phyloP scores from a whole-genome alignment of 2,113 vertebrate species.

The Hippocampus zosterae region DNA sequence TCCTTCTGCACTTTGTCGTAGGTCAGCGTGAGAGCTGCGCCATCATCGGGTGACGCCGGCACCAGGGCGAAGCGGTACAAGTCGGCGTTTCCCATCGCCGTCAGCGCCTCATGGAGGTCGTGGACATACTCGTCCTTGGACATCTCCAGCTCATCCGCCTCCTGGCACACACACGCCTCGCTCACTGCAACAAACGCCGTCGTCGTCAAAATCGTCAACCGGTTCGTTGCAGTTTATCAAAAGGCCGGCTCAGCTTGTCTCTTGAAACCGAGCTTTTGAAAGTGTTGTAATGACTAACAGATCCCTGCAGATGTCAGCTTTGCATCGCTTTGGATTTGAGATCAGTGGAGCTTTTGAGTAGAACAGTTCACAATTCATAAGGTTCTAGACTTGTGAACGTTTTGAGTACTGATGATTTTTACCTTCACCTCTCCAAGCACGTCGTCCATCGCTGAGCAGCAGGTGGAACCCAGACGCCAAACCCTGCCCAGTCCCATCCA shows the following conservation, averaged over 20 bases:
- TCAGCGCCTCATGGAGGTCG: conserved; percentile 80
- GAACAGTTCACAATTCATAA: no score
- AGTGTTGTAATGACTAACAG: no score
- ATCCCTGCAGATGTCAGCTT: no score
- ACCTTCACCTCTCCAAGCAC: conserved; percentile 88
- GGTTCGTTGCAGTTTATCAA: no score
- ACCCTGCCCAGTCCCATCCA: conserved; percentile 77
- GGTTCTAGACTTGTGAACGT: no score
- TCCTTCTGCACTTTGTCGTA: conserved; percentile 87
- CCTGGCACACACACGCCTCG: conserved; percentile 72
- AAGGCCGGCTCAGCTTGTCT: no score
- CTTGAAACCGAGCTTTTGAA: no score
- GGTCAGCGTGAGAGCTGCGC: conserved; percentile 65
- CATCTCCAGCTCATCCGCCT: conserved; percentile 90
- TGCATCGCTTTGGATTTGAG: no score
- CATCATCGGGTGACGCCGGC: conserved; percentile 33
- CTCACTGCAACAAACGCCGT: conserved; percentile 66
- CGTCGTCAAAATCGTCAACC: background rate
- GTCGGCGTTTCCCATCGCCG: conserved; percentile 41
- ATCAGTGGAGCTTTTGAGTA: no score
- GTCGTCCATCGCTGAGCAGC: conserved; percentile 79
- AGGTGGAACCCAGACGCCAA: conserved; percentile 78
- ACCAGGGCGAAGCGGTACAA: conserved; percentile 79
- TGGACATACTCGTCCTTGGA: conserved; percentile 76
- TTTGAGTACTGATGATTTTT: background rate